Base-by-base conservation (phyloP, 1,140 invertebrate genomes). In the Drosophila mayri region DNA sequence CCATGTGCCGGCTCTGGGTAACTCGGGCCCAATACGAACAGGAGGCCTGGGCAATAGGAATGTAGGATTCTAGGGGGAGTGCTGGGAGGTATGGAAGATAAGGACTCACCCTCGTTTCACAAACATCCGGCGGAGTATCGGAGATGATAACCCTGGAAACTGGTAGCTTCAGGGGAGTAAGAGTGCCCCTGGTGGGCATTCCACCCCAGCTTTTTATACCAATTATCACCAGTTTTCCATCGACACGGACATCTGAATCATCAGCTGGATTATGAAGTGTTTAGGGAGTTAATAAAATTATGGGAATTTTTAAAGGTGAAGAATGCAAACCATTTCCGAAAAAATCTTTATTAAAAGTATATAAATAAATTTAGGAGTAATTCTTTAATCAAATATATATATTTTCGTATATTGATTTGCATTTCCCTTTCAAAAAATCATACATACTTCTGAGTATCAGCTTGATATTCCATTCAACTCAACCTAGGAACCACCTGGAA, bases 1-100 rank as follows among this genome's bases (percentile, higher is more conserved):
- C 94, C 91, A 94, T 94, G 77, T 95, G 95, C 38, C 91, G 93
- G 66, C 94, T 81, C 68, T 95, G 95, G 92, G 95, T 94, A n/a
- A 63, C 79, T 10, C 93, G 86, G 92, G 94, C 94, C 14, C 79
- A 78, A 58, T 71, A 72, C 1, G 81, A 85, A 43, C 84, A 87
- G 5, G 55, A 66, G 9, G 67, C 79, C 83, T 86, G 5, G 16
- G 4, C 25, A 10, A 43, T 9, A n/a, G 20, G 7, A 11, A 11
- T 25, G 10, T 46, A 30, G 8, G 9, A 20, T 54, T 41, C n/a
- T 22, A 12, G 18, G 10, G 16, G n/a, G 16, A 16, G n/a, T 25
- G 2, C 25, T 46, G 11, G 4, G 11, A 49, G 37, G 10, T 1
- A 43, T n/a, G 37, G n/a, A 20, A 10, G 22, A 22, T 18, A 9